Evolutionary conservation across 2,797 vertebrate genomes (phyloP).

Genomic region (Ctenopoma kingsleyae): DNA sequence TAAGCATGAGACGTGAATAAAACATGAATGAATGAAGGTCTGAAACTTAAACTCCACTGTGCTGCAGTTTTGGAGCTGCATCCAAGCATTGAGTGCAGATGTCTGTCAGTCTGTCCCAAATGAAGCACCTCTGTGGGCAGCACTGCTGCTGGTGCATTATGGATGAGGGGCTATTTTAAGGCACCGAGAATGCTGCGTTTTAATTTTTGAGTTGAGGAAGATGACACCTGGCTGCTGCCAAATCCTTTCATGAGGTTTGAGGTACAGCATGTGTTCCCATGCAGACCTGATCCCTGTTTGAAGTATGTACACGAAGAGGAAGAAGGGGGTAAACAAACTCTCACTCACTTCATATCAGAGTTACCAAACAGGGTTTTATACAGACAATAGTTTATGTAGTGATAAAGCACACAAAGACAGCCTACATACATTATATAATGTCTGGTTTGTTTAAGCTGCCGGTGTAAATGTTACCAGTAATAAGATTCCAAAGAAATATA

Average conservation of each 20-base stretch:
- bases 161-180: conserved; percentile 84
- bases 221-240: conserved; percentile 77
- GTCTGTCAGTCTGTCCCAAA: conserved; percentile 78
- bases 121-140: conserved; percentile 70
- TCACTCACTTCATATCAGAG: conserved; percentile 1
- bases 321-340: conserved; percentile 51
- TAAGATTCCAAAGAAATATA: background rate
- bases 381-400: conserved; percentile 25
- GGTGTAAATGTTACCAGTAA: background rate
- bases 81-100: conserved; percentile 78
- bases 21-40: conserved; percentile 82
- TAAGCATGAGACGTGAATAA: conserved; percentile 83
- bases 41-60: conserved; percentile 76
- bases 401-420: conserved; percentile 9
- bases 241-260: conserved; percentile 62
- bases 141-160: conserved; percentile 80
- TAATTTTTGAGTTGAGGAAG: conserved; percentile 75
- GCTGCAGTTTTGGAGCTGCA: conserved; percentile 67
- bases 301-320: conserved; percentile 34
- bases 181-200: conserved; percentile 71
- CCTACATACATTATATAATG: conserved; percentile 19
- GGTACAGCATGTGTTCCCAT: conserved; percentile 60
- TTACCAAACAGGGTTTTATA: conserved; percentile 40
- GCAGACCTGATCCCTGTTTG: conserved; percentile 56
- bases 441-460: background rate